Conservation (phyloP, 2,888 invertebrate genomes). For the Himalopsyche kuldschensis region DNA sequence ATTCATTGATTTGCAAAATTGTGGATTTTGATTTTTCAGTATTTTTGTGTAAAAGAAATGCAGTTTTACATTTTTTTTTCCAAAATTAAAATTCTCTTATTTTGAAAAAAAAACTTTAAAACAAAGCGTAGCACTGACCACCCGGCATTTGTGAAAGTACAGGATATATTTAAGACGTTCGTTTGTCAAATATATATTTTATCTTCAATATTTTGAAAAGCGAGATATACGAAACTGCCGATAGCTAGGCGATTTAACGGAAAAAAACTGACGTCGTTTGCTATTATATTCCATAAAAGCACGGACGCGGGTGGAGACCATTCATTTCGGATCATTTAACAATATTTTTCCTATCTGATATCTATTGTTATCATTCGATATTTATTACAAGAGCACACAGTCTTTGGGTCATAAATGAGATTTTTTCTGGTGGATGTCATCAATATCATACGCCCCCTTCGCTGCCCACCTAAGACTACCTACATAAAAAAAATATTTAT, state of each 20-base stretch:
- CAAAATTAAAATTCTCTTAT: no score
- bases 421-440: neutral
- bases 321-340: slow-evolving; percentile 23
- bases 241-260: neutral
- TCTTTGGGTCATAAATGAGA: slow-evolving; percentile 11
- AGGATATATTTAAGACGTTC: neutral
- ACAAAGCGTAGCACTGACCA: neutral
- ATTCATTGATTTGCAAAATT: no score
- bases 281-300: slow-evolving; percentile 13
- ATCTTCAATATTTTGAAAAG: slow-evolving; percentile 2
- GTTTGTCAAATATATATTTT: slow-evolving; percentile 1
- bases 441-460: neutral
- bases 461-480: neutral
- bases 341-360: slow-evolving; percentile 19
- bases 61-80: no score
- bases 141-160: neutral
- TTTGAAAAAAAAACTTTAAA: no score
- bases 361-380: slow-evolving; percentile 26
- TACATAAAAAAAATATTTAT: no score
- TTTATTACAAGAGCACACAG: slow-evolving; percentile 16
- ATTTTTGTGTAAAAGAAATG: no score
- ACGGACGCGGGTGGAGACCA: slow-evolving; percentile 5
- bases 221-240: slow-evolving; percentile 3
- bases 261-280: neutral
- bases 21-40: no score